Evolutionary conservation across 2,113 vertebrate species (phyloP).

Genomic region (Pituophis catenifer): DNA sequence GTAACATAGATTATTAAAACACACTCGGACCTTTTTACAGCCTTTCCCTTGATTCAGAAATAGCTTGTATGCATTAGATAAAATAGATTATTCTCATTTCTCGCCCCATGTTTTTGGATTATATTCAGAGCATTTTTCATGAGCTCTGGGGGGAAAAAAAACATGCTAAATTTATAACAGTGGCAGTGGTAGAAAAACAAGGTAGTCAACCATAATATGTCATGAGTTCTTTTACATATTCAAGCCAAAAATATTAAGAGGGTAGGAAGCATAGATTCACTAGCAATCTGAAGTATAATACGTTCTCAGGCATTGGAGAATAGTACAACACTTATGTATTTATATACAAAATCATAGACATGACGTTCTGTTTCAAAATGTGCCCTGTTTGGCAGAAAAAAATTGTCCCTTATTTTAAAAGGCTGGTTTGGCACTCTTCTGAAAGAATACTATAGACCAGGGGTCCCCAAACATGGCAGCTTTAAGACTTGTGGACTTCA

Average conservation of each 20-base stretch:
- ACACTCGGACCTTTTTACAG: conserved; percentile 50
- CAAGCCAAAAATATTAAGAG: background rate
- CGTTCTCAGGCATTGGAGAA: background rate
- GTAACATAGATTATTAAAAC: conserved; percentile 65
- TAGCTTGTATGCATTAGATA: conserved; percentile 55
- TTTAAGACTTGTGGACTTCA: too few species aligned
- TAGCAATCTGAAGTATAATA: conserved; percentile 6
- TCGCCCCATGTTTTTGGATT: conserved; percentile 40
- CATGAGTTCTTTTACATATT: background rate
- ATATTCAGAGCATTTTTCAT: conserved; percentile 29
- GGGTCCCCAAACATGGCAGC: too few species aligned
- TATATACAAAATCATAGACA: background rate
- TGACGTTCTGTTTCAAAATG: background rate
- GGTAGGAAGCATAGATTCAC: background rate
- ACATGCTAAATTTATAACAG: background rate
- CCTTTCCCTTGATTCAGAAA: conserved; percentile 32
- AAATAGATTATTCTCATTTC: conserved; percentile 56
- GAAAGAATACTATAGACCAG: background rate
- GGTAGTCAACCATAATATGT: background rate
- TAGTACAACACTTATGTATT: background rate
- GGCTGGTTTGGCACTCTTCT: background rate
- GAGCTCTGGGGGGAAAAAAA: conserved; percentile 22
- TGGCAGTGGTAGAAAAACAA: background rate
- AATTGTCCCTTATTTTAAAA: background rate
- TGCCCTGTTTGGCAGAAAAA: background rate